These are phyloP conservation scores for Drosophila oshimai DNA, from an alignment of 1,140 invertebrate species.

Conservation along the genomic window DNA sequence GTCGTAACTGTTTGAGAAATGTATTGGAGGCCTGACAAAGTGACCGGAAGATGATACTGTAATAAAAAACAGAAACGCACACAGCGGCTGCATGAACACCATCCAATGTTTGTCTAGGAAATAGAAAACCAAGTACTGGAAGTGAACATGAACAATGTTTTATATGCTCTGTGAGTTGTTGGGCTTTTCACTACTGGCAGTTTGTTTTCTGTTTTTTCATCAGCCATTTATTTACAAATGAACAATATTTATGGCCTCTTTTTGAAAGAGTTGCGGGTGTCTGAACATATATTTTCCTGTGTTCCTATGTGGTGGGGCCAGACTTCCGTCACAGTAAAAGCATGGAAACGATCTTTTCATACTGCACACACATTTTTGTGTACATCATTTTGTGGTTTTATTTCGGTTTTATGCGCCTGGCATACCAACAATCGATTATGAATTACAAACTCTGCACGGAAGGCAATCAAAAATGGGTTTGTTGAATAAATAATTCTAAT, in stretches of 20 bases:
- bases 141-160: slow-evolving; percentile 65
- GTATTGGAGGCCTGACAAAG: slow-evolving; percentile 76
- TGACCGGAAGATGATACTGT: slow-evolving; percentile 80
- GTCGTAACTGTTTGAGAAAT: slow-evolving; percentile 75
- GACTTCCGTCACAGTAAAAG: slow-evolving; percentile 54
- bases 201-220: slow-evolving; percentile 22
- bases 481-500: slow-evolving; percentile 50
- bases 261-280: slow-evolving; percentile 33
- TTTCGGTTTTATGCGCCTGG: slow-evolving; percentile 31
- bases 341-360: slow-evolving; percentile 47
- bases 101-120: slow-evolving; percentile 64
- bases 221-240: slow-evolving; percentile 75
- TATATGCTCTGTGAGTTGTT: slow-evolving; percentile 64
- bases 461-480: slow-evolving; percentile 23
- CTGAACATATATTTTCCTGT: neutral
- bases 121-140: slow-evolving; percentile 38
- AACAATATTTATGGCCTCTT: slow-evolving; percentile 80
- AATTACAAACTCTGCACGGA: neutral
- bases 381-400: slow-evolving; percentile 63
- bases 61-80: slow-evolving; percentile 62
- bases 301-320: neutral
- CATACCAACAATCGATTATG: slow-evolving; percentile 43
- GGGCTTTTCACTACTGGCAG: slow-evolving; percentile 18
- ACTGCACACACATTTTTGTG: neutral
- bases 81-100: neutral